These are phyloP conservation scores for Gonatopus flavifemur DNA, from an alignment of 1,140 invertebrate species.

Conservation along the genomic window DNA sequence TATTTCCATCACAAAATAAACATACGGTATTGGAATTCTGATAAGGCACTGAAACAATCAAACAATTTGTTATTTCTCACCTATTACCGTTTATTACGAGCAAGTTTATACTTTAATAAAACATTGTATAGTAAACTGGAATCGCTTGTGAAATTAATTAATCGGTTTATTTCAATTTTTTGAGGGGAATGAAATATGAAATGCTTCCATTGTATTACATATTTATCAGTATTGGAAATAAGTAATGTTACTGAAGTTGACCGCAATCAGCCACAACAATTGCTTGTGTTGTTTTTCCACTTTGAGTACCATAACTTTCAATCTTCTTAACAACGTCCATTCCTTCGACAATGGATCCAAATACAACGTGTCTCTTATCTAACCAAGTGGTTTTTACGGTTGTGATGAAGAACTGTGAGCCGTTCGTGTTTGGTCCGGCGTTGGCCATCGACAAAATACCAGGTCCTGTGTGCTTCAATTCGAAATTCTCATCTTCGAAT, in stretches of 20 bases:
- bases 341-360: slow-evolving; percentile 80
- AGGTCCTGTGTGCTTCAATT: slow-evolving; percentile 71
- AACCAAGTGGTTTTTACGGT: slow-evolving; percentile 80
- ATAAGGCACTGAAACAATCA: too few relatives aligned
- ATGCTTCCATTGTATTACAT: background rate
- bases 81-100: too few relatives aligned
- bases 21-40: too few relatives aligned
- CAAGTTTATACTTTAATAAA: too few relatives aligned
- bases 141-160: too few relatives aligned
- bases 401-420: slow-evolving; percentile 84
- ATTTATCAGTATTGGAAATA: too few relatives aligned
- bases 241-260: slow-evolving; percentile 72
- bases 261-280: slow-evolving; percentile 81
- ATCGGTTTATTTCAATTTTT: background rate
- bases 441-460: slow-evolving; percentile 79
- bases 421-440: slow-evolving; percentile 78
- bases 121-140: too few relatives aligned
- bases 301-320: slow-evolving; percentile 77
- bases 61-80: too few relatives aligned
- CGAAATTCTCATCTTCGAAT: slow-evolving; percentile 84
- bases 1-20: too few relatives aligned
- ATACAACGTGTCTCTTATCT: slow-evolving; percentile 84
- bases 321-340: slow-evolving; percentile 82
- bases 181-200: background rate
- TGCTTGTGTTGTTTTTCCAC: slow-evolving; percentile 81